phyloP scores from a whole-genome alignment of 2,113 vertebrate genomes.

The Cyanoliseus patagonus region DNA sequence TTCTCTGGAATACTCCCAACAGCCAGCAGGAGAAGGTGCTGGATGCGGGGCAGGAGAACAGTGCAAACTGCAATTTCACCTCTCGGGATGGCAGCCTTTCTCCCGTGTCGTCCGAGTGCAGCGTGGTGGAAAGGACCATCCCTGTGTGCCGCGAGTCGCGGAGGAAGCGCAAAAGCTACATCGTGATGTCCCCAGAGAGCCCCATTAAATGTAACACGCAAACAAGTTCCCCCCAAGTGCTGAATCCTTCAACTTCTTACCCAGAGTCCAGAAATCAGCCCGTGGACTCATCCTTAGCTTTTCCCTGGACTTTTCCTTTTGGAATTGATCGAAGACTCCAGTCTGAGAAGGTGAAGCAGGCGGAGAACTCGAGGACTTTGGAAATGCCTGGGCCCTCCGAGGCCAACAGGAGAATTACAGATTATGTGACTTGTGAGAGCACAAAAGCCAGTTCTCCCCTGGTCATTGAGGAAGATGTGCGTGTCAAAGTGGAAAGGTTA shows the following conservation, averaged over 20 bases:
- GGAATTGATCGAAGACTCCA: constrained; percentile 93
- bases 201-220: constrained; percentile 90
- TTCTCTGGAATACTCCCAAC: constrained; percentile 89
- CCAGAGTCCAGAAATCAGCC: constrained; percentile 87
- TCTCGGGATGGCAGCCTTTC: constrained; percentile 93
- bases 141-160: constrained; percentile 92
- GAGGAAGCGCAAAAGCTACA: constrained; percentile 93
- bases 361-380: constrained; percentile 89
- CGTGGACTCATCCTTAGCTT: constrained; percentile 93
- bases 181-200: constrained; percentile 91
- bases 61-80: constrained; percentile 85
- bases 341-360: constrained; percentile 90
- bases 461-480: constrained; percentile 89
- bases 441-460: constrained; percentile 83
- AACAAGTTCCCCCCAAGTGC: constrained; percentile 90
- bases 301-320: constrained; percentile 97
- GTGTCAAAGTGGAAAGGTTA: constrained; percentile 93
- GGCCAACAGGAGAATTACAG: constrained; percentile 81
- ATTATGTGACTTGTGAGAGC: constrained; percentile 94
- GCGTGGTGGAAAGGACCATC: constrained; percentile 91
- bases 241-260: constrained; percentile 91
- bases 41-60: constrained; percentile 86
- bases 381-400: constrained; percentile 88
- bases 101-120: constrained; percentile 96
- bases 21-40: constrained; percentile 83